Evolutionary conservation across 2,797 vertebrate genomes (phyloP).

Genomic region (Podargus strigoides): DNA sequence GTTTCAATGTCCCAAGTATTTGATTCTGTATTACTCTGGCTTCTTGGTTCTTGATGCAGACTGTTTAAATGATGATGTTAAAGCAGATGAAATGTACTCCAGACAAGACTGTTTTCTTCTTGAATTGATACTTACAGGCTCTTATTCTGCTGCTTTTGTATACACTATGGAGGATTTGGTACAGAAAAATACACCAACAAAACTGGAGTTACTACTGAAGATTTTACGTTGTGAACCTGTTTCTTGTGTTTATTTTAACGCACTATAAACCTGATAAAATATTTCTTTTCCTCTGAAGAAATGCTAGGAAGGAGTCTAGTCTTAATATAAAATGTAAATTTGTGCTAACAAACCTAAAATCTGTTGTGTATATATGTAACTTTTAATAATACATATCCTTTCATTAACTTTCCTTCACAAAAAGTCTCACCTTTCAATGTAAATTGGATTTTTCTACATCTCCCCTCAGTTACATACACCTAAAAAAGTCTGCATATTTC

Average conservation of each 20-base stretch:
- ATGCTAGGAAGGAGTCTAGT: not conserved
- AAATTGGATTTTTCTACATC: not conserved
- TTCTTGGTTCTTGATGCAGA: not conserved
- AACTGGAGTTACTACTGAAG: constrained; percentile 20
- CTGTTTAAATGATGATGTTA: not conserved
- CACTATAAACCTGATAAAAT: not conserved
- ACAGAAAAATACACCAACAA: constrained; percentile 43
- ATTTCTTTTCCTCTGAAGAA: not conserved
- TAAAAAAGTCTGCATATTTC: not conserved
- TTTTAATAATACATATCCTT: not conserved
- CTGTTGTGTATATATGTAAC: not conserved
- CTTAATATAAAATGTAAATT: constrained; percentile 6
- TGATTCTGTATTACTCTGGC: constrained; percentile 17
- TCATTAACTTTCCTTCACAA: not conserved
- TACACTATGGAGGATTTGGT: not conserved
- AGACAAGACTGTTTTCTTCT: constrained; percentile 21
- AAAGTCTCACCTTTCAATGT: not conserved
- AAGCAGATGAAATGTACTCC: constrained; percentile 21
- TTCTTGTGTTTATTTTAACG: constrained; percentile 3
- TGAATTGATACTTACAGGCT: not conserved
- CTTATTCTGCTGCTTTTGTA: constrained; percentile 18
- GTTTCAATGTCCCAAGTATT: not conserved
- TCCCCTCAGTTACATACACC: not conserved
- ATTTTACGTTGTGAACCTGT: constrained; percentile 5
- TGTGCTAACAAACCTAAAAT: not conserved